A percentile compares a stretch with the other conserved stretches of the same genome.
These are phyloP conservation scores for Eutolmus rufibarbis DNA, from an alignment of 2,888 invertebrate species.

Conservation along the genomic window DNA sequence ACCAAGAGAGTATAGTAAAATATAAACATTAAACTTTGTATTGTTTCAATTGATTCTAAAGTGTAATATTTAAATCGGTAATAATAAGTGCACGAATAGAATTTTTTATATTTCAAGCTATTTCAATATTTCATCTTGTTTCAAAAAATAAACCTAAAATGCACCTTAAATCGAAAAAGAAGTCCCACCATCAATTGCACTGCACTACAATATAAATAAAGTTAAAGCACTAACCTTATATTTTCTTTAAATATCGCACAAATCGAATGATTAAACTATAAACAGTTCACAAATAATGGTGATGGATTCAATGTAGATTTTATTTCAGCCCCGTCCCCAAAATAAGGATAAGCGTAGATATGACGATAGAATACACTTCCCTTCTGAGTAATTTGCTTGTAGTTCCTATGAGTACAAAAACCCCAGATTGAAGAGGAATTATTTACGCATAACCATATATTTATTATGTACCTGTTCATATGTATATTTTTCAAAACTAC, in stretches of 20 bases:
- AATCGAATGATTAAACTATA: neutral
- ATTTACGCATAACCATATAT: neutral
- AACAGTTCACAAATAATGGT: conserved; percentile 14
- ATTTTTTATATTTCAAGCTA: neutral
- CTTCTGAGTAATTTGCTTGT: conserved; percentile 30
- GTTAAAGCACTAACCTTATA: neutral
- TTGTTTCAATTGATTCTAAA: neutral
- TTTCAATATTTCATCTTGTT: neutral
- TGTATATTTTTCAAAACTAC: conserved; percentile 10
- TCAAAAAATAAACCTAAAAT: neutral
- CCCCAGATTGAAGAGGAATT: neutral
- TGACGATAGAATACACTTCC: conserved; percentile 44
- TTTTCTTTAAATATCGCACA: neutral
- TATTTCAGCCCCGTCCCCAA: conserved; percentile 46
- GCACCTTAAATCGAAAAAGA: neutral
- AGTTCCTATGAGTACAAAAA: conserved; percentile 35
- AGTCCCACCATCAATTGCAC: neutral
- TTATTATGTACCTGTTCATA: neutral
- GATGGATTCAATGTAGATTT: conserved; percentile 42
- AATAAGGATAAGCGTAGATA: conserved; percentile 33
- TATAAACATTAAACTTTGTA: no score
- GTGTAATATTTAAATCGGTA: neutral
- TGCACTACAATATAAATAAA: neutral
- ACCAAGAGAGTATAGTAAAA: no score
- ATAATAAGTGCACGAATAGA: neutral